Evolutionary conservation across 2,888 invertebrate species (phyloP).

Genomic region (Mantis religiosa): DNA sequence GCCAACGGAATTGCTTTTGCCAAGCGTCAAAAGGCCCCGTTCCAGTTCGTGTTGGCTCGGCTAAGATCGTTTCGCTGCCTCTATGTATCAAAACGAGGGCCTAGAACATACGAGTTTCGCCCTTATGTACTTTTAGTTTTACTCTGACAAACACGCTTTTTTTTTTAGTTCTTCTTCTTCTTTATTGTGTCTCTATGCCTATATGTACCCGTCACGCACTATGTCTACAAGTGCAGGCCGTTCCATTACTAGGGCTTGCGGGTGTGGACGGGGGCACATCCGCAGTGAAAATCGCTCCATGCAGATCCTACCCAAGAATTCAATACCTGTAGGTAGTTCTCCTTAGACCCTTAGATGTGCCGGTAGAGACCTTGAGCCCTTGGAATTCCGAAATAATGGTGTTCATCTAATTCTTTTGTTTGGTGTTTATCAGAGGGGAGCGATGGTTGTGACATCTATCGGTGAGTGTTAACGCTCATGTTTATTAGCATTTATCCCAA

Average conservation of each 20-base stretch:
- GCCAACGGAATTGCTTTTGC: slow-evolving; percentile 19
- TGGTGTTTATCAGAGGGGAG: slow-evolving; percentile 12
- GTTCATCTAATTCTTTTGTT: slow-evolving; percentile 3
- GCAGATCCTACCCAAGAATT: not conserved
- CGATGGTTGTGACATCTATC: slow-evolving; percentile 21
- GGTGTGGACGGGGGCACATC: slow-evolving; percentile 8
- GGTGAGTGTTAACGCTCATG: slow-evolving; percentile 15
- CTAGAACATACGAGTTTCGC: not conserved
- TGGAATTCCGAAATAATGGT: slow-evolving; percentile 5
- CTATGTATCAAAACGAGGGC: not conserved
- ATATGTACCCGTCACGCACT: slow-evolving; percentile 14
- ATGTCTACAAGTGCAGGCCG: not conserved
- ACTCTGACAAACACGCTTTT: not conserved
- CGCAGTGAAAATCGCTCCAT: slow-evolving; percentile 1
- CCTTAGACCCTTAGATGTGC: not conserved
- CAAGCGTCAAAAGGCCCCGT: slow-evolving; percentile 8
- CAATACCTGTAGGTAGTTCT: not conserved
- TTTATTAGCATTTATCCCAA: not conserved
- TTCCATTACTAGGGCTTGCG: slow-evolving; percentile 1
- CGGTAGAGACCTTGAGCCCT: not conserved
- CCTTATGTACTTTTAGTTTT: not conserved
- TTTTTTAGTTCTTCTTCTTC: not conserved
- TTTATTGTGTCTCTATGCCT: not conserved
- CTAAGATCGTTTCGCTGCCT: not conserved
- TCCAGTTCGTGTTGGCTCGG: slow-evolving; percentile 4